phyloP scores from a whole-genome alignment of 2,113 vertebrate species.

The Sphyrna mokarran region DNA sequence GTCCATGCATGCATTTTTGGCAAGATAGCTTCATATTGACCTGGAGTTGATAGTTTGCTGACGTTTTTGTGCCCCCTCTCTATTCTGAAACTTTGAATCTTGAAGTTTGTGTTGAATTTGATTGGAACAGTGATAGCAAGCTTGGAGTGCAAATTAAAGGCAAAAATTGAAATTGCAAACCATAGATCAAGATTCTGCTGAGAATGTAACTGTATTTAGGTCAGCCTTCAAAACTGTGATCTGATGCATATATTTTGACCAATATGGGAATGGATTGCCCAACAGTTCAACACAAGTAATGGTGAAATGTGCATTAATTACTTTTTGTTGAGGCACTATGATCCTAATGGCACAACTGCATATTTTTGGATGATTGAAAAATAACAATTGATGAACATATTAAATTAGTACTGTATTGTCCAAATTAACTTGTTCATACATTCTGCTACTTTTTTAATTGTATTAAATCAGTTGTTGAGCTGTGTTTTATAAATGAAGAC shows the following conservation, averaged over 20 bases:
- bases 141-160: not conserved
- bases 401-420: not conserved
- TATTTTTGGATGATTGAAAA: not conserved
- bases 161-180: not conserved
- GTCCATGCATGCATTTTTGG: conserved; percentile 20
- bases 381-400: not conserved
- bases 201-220: not conserved
- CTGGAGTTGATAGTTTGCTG: not conserved
- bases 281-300: not conserved
- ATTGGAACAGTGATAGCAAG: not conserved
- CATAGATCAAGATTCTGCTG: not conserved
- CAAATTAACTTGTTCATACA: conserved; percentile 10
- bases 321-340: not conserved
- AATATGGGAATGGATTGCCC: not conserved
- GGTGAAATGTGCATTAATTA: not conserved
- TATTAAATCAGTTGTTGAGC: not conserved
- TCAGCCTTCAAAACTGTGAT: not conserved
- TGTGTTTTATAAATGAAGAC: not conserved
- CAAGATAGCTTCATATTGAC: conserved; percentile 14
- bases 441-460: not conserved
- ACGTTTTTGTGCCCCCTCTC: not conserved
- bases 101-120: not conserved
- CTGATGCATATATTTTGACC: not conserved
- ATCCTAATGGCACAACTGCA: not conserved
- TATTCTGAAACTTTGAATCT: not conserved